These are phyloP conservation scores for Metridium senile DNA, from an alignment of 92 coral and sea anemone genomes.

Conservation along the genomic window DNA sequence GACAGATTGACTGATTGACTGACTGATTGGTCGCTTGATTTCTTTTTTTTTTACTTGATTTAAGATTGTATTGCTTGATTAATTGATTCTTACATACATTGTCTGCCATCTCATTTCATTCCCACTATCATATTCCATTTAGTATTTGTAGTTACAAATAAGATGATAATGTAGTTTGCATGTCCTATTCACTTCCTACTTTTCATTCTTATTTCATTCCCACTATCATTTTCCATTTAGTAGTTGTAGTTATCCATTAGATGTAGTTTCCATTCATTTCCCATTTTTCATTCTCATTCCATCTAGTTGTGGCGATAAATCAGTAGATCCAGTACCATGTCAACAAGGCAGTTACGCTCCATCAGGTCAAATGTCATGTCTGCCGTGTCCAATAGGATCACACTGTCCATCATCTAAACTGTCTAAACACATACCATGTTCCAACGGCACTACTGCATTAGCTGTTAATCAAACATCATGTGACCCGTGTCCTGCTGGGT, in stretches of 20 bases:
- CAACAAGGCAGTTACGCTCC: slow-evolving; percentile 68
- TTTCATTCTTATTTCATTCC: too few relatives aligned
- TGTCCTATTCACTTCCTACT: too few relatives aligned
- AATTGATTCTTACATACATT: too few relatives aligned
- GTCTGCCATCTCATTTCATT: too few relatives aligned
- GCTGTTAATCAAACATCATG: slow-evolving; percentile 46
- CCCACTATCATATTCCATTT: neutral
- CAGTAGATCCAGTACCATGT: slow-evolving; percentile 66
- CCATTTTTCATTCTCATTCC: too few relatives aligned
- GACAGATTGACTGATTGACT: too few relatives aligned
- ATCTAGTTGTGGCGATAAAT: slow-evolving; percentile 58
- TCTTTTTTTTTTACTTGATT: too few relatives aligned
- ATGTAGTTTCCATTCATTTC: slow-evolving; percentile 51
- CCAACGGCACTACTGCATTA: slow-evolving; percentile 71
- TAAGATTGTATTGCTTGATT: too few relatives aligned
- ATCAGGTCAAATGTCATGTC: slow-evolving; percentile 57
- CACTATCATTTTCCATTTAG: neutral
- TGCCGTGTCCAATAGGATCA: slow-evolving; percentile 59
- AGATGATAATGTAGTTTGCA: slow-evolving; percentile 37
- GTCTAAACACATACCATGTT: slow-evolving; percentile 58
- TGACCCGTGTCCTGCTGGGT: slow-evolving; percentile 68
- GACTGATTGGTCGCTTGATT: too few relatives aligned
- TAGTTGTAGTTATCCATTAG: slow-evolving; percentile 56
- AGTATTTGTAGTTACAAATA: slow-evolving; percentile 54
- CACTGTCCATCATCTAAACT: slow-evolving; percentile 46